Evolutionary conservation across 92 coral and sea anemone genomes (phyloP).

Genomic region (Pocillopora meandrina): DNA sequence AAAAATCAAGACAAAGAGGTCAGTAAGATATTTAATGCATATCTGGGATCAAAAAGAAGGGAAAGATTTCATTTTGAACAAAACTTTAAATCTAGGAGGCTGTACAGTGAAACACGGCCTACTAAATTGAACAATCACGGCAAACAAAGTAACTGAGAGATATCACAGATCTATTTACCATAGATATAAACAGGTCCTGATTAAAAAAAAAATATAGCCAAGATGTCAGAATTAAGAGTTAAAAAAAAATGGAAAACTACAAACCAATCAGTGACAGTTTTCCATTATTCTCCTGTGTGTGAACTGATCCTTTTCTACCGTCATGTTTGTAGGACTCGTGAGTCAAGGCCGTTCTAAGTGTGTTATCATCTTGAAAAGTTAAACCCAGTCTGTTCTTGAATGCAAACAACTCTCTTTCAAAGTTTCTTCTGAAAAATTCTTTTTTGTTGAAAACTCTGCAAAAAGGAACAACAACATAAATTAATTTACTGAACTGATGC

Average conservation of each 20-base stretch:
- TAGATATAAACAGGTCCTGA: too few relatives aligned
- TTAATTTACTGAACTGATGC: not conserved
- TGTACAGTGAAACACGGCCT: too few relatives aligned
- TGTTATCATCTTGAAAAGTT: constrained; percentile 54
- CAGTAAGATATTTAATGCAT: too few relatives aligned
- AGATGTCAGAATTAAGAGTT: not conserved
- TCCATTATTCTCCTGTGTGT: constrained; percentile 55
- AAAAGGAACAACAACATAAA: not conserved
- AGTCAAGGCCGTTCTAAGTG: constrained; percentile 67
- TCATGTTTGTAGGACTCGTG: constrained; percentile 65
- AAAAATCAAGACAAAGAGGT: too few relatives aligned
- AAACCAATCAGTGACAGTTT: constrained; percentile 86
- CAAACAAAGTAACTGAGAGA: too few relatives aligned
- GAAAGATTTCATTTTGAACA: too few relatives aligned
- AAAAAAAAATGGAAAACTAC: not conserved
- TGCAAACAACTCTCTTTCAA: constrained; percentile 86
- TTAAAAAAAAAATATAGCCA: not conserved
- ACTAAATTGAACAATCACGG: too few relatives aligned
- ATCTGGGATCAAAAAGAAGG: too few relatives aligned
- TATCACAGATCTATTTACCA: too few relatives aligned
- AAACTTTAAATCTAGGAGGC: too few relatives aligned
- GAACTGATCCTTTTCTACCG: not conserved
- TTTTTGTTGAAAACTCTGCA: constrained; percentile 84
- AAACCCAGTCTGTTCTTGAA: constrained; percentile 84
- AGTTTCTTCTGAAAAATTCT: constrained; percentile 83